These are phyloP conservation scores for Brachyptera putata DNA, from an alignment of 2,888 invertebrate species.

Conservation along the genomic window DNA sequence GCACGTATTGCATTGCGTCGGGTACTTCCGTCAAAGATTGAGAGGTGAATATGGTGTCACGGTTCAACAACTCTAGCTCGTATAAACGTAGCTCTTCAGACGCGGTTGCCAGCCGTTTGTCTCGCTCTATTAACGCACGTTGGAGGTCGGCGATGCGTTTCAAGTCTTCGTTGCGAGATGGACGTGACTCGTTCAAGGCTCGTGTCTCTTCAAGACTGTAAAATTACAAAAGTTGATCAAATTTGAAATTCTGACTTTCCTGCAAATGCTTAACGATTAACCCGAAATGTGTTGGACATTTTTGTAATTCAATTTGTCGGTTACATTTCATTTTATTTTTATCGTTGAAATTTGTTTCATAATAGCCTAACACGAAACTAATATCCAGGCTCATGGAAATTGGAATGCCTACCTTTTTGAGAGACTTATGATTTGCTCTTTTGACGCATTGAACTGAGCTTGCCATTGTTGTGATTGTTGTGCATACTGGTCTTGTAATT, in stretches of 20 bases:
- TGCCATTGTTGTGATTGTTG: slow-evolving; percentile 24
- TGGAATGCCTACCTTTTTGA: slow-evolving; percentile 1
- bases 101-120: slow-evolving; percentile 52
- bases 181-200: slow-evolving; percentile 51
- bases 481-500: slow-evolving; percentile 21
- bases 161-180: slow-evolving; percentile 54
- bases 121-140: slow-evolving; percentile 54
- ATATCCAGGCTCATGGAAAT: too few species aligned
- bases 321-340: too few species aligned
- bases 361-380: too few species aligned
- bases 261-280: too few species aligned
- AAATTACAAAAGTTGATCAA: background rate
- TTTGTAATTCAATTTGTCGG: too few species aligned
- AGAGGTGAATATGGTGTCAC: background rate
- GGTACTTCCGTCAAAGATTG: background rate
- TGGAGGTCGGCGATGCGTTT: slow-evolving; percentile 52
- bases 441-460: slow-evolving; percentile 1
- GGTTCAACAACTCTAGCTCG: slow-evolving; percentile 46
- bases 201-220: slow-evolving; percentile 27
- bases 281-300: too few species aligned
- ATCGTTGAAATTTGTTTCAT: too few species aligned
- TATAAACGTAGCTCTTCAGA: slow-evolving; percentile 56
- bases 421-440: background rate
- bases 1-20: background rate
- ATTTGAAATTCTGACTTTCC: background rate